These are phyloP conservation scores for Sinocyclocheilus maitianheensis DNA, from an alignment of 2,113 vertebrate species.

Conservation along the genomic window DNA sequence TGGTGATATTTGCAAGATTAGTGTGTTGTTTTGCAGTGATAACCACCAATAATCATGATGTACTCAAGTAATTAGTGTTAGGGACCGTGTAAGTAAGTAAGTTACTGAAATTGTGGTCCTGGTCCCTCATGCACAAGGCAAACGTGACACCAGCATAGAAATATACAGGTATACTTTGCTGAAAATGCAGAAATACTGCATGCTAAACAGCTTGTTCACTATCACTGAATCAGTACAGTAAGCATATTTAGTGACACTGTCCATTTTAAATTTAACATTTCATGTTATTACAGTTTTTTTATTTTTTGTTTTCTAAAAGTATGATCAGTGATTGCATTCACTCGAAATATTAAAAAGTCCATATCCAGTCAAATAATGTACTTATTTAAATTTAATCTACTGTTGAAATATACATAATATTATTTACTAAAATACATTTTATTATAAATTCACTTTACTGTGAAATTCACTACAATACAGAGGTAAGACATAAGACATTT, in stretches of 20 bases:
- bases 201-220: neutral
- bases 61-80: neutral
- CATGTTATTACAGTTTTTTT: neutral
- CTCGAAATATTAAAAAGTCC: neutral
- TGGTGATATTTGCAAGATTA: neutral
- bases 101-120: neutral
- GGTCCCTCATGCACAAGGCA: neutral
- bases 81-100: neutral
- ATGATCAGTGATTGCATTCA: neutral
- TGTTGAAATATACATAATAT: neutral
- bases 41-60: neutral
- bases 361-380: neutral
- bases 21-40: neutral
- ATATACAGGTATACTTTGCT: neutral
- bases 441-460: too few species aligned
- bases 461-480: too few species aligned
- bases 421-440: too few species aligned
- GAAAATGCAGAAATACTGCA: neutral
- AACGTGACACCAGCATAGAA: neutral
- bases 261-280: neutral
- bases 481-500: too few species aligned
- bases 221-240: neutral
- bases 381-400: neutral
- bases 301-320: too few species aligned
- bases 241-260: too few species aligned